Evolutionary conservation across 2,888 invertebrate genomes (phyloP), one percentile per base, ranked within the genome.

Genomic region (Drosophila diplacantha): DNA sequence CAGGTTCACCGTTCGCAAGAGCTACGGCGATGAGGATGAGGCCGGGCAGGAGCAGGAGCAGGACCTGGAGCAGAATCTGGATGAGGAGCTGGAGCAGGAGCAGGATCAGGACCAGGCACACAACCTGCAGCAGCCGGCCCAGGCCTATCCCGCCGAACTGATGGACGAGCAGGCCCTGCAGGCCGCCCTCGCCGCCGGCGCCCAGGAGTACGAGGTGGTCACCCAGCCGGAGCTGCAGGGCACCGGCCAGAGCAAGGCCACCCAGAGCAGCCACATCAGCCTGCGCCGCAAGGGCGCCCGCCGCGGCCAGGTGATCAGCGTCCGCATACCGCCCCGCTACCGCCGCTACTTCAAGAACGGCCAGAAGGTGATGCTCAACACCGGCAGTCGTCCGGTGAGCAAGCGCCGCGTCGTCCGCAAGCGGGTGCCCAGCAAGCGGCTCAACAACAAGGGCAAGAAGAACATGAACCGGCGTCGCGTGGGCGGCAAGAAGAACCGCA

Each of bases 271-370:
- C 9, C 74, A 72, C 37, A 74, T 85, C 53, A 84, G 71, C 37
- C 43, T 85, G 51, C 73, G 79, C 12, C 83, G 83, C 57, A 83
- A 83, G 62, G 78, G 74, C 16, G 69, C 53, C 3, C 78, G 83
- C 7, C 77, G 75, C 14, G 84, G 74, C 3, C 79, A 86, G 57
- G 46, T 72, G 49, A 67, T 87, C 35, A 81, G 77, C 35, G 82
- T 87, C 1, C 80, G 86, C 2, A 73, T 87, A 14, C 87, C 87
- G 3, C 77, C 81, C 3, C 75, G 83, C 12, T 86, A 87, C 43
- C 75, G 83, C 11, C 78, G 80, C 43, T 86, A 85, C 65, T 87
- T 87, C 69, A 82, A 83, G 67, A 85, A 83, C 41, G 87, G 87
- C 6, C 86, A 85, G 52, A 84, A 80, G 44, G 78, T 85, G n/a